Base-by-base conservation (phyloP, 2,888 invertebrate species). In the Heteropelma amictum region DNA sequence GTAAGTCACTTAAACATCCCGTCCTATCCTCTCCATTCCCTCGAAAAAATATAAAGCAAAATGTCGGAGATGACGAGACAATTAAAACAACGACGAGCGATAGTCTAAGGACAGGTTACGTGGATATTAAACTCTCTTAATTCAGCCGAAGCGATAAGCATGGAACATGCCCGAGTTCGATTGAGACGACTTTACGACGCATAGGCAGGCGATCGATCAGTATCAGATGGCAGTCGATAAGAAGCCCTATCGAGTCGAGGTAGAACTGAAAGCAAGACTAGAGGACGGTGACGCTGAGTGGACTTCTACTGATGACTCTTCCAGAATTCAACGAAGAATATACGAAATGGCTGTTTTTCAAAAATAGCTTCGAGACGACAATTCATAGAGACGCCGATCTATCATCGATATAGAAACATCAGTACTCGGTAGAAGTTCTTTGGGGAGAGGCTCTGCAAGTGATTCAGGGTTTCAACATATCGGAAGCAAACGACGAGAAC, bases 341-440 rank as follows among this genome's bases (percentile, higher is more conserved):
- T n/a, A n/a, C n/a, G n/a, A n/a, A n/a, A n/a, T n/a, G n/a, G n/a
- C n/a, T n/a, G n/a, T n/a, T n/a, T n/a, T n/a, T n/a, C n/a, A n/a
- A n/a, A n/a, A n/a, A n/a, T n/a, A n/a, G 63, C 10, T 72, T 35
- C 40, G 69, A 74, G 23, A 56, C 69, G 1, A 51, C 65, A 4
- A 74, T 70, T 19, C 38, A 70, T 21, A 5, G 14, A 2, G 58
- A 70, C 10, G 3, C 7, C 1, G 58, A 38, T 21, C 33, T 70
- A 3, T 63, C 63, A 30, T 1, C 63, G 26, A 69, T 74, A 64
- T 58, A 70, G n/a, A 70, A 74, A 12, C 69, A 69, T 21, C 69
- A 74, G 30, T 75, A 75, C 38, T 14, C 70, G 2, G 23, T 64
- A 10, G 65, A 70, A 14, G 28, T 51, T 8, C 69, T 70, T 28